Conservation (phyloP, 2,888 invertebrate genomes). For the Balanococcus diminutus region DNA sequence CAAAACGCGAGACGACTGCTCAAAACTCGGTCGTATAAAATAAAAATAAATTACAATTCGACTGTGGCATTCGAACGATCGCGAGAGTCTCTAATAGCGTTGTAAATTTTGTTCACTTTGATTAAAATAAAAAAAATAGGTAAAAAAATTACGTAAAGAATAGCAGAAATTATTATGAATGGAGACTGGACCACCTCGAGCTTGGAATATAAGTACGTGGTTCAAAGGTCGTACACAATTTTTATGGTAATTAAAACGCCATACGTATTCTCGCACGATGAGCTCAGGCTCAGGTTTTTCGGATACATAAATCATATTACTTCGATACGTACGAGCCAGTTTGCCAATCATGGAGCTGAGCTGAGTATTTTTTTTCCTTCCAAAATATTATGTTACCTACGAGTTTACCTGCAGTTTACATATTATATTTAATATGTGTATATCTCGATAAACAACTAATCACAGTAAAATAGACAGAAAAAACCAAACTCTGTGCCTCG, state of each 20-base stretch:
- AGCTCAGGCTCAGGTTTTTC: no score
- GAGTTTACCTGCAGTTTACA: background rate
- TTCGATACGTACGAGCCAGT: background rate
- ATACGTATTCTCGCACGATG: background rate
- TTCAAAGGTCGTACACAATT: background rate
- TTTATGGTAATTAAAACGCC: background rate
- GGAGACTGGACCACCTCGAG: background rate
- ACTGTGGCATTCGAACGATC: background rate
- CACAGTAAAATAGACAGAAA: background rate
- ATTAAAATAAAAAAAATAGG: background rate
- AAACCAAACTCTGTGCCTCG: background rate
- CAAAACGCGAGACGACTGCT: no score
- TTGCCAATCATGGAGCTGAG: background rate
- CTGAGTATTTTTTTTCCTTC: background rate
- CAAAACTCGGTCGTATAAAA: background rate
- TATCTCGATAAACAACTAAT: slow-evolving; percentile 7
- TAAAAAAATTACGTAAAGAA: background rate
- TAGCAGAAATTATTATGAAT: no score
- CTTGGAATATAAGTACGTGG: background rate
- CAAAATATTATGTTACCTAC: background rate
- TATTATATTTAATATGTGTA: background rate
- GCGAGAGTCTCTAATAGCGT: slow-evolving; percentile 10
- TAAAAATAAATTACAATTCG: slow-evolving; percentile 28
- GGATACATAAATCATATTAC: background rate
- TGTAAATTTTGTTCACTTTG: background rate